Conservation (phyloP, 35 echinoderm and acorn worm genomes). For the Ophioderma brevispina region DNA sequence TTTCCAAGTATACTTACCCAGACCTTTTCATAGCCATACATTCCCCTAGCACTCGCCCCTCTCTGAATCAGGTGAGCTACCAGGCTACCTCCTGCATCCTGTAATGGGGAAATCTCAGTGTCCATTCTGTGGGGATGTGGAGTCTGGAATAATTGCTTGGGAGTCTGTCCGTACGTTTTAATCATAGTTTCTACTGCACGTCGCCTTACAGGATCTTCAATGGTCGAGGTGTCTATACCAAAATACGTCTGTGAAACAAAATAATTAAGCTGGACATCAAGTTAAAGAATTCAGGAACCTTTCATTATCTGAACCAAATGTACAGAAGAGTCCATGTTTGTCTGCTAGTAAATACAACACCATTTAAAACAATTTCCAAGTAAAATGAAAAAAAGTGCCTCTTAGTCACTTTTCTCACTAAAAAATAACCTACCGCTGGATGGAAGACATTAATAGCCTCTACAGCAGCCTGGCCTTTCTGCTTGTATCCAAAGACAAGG, state of each 20-base stretch:
- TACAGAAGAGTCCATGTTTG: too few relatives aligned
- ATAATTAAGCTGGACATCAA: too few relatives aligned
- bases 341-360: too few relatives aligned
- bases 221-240: constrained; percentile 76
- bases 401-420: too few relatives aligned
- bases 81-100: constrained; percentile 7
- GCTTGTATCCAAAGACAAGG: constrained; percentile 97
- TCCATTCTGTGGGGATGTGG: constrained; percentile 66
- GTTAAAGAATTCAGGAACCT: too few relatives aligned
- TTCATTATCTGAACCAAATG: too few relatives aligned
- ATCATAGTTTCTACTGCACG: constrained; percentile 98
- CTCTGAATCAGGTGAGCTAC: constrained; percentile 21
- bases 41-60: neutral
- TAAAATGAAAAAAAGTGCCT: too few relatives aligned
- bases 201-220: constrained; percentile 70
- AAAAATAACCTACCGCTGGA: constrained; percentile 92
- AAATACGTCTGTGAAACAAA: constrained; percentile 82
- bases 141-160: constrained; percentile 83
- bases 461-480: constrained; percentile 71
- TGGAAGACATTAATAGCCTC: constrained; percentile 95
- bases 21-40: neutral
- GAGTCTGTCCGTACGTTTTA: constrained; percentile 99
- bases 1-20: too few relatives aligned
- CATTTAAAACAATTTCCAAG: too few relatives aligned
- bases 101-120: constrained; percentile 20